These are phyloP conservation scores for Chrysemys picta DNA, from an alignment of 2,113 vertebrate species.

Conservation along the genomic window DNA sequence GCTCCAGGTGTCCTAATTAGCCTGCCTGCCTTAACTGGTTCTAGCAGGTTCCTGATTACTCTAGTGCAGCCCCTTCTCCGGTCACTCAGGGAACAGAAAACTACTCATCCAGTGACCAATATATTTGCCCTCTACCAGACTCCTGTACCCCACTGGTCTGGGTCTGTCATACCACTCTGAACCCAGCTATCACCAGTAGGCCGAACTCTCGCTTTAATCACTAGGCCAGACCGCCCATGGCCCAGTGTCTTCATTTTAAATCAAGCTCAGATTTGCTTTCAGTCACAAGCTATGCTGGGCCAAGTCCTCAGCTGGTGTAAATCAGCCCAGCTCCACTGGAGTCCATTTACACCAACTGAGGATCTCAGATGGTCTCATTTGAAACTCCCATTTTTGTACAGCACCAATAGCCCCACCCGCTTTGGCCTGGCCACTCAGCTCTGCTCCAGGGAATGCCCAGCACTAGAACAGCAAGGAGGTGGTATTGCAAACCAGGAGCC, in stretches of 20 bases:
- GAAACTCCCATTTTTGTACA: conserved; percentile 21
- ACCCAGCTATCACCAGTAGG: neutral
- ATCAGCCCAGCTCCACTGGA: neutral
- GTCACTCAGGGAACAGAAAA: too few relatives aligned
- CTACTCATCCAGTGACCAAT: too few relatives aligned
- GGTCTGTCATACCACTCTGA: too few relatives aligned
- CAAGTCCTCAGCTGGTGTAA: conserved; percentile 6
- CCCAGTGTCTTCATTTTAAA: conserved; percentile 14
- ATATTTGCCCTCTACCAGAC: too few relatives aligned
- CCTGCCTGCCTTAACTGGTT: too few relatives aligned
- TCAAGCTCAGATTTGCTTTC: neutral
- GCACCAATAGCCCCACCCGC: neutral
- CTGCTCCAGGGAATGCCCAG: neutral
- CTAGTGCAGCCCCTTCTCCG: too few relatives aligned
- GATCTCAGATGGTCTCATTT: conserved; percentile 32
- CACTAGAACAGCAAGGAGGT: neutral
- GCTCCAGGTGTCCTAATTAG: too few relatives aligned
- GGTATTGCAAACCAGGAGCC: neutral
- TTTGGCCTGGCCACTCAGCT: neutral
- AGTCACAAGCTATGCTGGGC: conserved; percentile 35
- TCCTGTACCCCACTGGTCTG: too few relatives aligned
- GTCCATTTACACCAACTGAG: conserved; percentile 5
- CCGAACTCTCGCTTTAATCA: neutral
- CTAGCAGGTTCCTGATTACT: too few relatives aligned
- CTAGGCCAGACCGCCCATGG: neutral